A percentile compares a stretch with the other conserved stretches of the same genome.
phyloP scores from a whole-genome alignment of 2,113 vertebrate genomes.

The Oenanthe melanoleuca region DNA sequence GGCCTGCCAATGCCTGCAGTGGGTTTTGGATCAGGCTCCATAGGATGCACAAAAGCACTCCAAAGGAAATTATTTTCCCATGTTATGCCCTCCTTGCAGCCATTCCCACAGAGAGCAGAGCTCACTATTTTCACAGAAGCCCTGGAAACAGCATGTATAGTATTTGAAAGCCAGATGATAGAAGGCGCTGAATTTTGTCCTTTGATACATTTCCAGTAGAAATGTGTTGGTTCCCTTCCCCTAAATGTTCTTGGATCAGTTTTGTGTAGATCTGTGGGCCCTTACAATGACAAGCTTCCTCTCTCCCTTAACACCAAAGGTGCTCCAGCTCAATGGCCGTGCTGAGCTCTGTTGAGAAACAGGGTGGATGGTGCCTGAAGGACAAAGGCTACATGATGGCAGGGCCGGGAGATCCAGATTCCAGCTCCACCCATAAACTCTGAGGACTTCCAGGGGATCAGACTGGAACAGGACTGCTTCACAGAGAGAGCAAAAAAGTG shows the following conservation, averaged over 20 bases:
- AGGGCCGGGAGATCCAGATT: background rate
- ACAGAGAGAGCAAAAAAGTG: background rate
- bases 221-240: background rate
- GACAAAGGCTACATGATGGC: background rate
- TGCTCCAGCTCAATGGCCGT: accelerated
- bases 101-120: background rate
- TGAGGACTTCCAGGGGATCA: background rate
- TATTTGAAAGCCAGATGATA: conserved; percentile 28
- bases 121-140: conserved; percentile 23
- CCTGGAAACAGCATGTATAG: background rate
- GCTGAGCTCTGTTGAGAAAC: background rate
- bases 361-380: background rate
- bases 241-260: background rate
- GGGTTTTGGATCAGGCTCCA: background rate
- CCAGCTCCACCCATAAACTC: background rate
- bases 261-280: background rate
- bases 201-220: conserved; percentile 43
- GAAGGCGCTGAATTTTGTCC: background rate
- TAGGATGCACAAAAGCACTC: background rate
- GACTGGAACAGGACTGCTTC: background rate
- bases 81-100: background rate
- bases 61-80: background rate
- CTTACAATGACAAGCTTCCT: background rate
- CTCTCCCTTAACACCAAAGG: background rate
- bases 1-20: background rate